Conservation (phyloP, 2,113 vertebrate species). For the Agapornis roseicollis region DNA sequence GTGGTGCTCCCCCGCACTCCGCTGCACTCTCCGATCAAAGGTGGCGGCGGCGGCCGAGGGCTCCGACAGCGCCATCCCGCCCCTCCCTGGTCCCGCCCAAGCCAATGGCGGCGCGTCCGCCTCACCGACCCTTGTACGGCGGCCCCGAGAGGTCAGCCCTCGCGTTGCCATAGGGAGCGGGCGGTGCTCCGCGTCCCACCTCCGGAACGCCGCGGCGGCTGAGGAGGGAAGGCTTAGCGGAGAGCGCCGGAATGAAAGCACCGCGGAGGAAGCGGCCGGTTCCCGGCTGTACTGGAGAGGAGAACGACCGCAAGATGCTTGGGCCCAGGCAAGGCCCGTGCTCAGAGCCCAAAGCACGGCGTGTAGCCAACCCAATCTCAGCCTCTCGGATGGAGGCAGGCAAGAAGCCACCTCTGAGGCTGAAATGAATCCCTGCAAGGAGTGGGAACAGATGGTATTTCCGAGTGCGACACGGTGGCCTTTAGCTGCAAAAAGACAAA, state of each 20-base stretch:
- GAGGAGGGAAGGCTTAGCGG: background rate
- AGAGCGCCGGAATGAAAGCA: background rate
- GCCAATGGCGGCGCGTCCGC: background rate
- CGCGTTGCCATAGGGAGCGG: background rate
- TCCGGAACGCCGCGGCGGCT: background rate
- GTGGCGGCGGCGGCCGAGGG: background rate
- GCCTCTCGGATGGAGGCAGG: background rate
- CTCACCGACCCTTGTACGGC: background rate
- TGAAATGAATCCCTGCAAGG: background rate
- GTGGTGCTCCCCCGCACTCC: slow-evolving; percentile 77
- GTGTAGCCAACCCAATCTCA: background rate
- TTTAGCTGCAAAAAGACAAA: background rate
- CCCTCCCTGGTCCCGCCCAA: background rate
- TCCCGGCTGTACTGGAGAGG: background rate
- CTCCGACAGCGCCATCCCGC: background rate
- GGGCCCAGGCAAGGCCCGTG: background rate
- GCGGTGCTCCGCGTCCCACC: background rate
- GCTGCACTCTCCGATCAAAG: slow-evolving; percentile 80
- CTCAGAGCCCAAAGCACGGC: background rate
- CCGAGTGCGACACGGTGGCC: fast-evolving
- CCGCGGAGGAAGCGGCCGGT: background rate
- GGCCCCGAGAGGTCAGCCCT: background rate
- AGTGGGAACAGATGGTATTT: background rate
- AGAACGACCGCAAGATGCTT: background rate
- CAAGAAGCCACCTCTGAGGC: fast-evolving